Conservation (phyloP, 2,113 vertebrate genomes). For the Taxidea taxus region DNA sequence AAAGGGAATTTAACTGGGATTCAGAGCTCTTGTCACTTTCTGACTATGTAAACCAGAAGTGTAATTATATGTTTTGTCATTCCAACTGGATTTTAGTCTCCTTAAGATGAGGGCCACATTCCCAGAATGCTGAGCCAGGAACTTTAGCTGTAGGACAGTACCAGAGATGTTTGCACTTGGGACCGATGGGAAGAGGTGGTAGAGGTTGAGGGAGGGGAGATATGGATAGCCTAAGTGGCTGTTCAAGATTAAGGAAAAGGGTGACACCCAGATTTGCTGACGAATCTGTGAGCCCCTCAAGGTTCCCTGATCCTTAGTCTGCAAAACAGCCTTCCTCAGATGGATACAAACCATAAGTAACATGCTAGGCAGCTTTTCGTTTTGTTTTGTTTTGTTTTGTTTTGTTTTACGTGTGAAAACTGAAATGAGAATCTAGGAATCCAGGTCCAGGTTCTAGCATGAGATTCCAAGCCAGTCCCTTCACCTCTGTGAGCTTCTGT, state of each 20-base stretch:
- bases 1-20: not conserved
- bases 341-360: not conserved
- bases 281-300: not conserved
- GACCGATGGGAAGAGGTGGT: not conserved
- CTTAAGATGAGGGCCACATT: not conserved
- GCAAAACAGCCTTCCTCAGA: not conserved
- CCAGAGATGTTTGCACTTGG: not conserved
- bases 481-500: not conserved
- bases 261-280: not conserved
- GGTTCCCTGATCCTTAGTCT: not conserved
- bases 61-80: not conserved
- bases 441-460: not conserved
- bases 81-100: not conserved
- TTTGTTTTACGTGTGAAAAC: not conserved
- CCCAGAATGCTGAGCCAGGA: not conserved
- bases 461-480: not conserved
- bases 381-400: not conserved
- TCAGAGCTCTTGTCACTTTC: not conserved
- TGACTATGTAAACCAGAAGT: not conserved
- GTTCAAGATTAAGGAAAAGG: not conserved
- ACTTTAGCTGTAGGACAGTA: not conserved
- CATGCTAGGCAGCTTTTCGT: not conserved
- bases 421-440: not conserved
- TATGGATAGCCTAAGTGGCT: not conserved
- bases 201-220: not conserved